phyloP scores from a whole-genome alignment of 2,113 vertebrate species.

The Lamprotornis superbus region DNA sequence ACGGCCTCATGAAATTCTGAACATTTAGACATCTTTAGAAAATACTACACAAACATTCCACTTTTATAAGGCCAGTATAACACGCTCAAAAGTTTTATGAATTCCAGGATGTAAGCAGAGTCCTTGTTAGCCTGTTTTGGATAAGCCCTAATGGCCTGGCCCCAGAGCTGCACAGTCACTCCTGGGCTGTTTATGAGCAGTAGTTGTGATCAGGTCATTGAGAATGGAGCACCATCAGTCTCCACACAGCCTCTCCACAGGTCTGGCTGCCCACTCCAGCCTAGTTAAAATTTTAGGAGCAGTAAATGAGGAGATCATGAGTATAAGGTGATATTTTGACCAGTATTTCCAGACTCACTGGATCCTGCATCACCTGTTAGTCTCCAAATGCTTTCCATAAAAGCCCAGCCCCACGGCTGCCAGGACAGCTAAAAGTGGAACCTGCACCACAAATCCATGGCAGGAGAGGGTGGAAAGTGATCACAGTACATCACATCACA shows the following conservation, averaged over 20 bases:
- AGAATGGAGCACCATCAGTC: slow-evolving; percentile 6
- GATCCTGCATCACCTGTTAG: not conserved
- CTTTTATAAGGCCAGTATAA: slow-evolving; percentile 70
- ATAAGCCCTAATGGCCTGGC: slow-evolving; percentile 62
- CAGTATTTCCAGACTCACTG: not conserved
- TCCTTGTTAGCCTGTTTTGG: slow-evolving; percentile 66
- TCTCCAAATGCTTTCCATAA: slow-evolving; percentile 37
- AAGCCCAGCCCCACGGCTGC: not conserved
- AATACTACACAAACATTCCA: slow-evolving; percentile 53
- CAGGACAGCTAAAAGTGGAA: not conserved
- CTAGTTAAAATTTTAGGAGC: slow-evolving; percentile 28
- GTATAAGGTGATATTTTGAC: slow-evolving; percentile 24
- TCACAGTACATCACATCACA: not conserved
- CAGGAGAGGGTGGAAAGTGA: not conserved
- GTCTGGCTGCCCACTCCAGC: not conserved
- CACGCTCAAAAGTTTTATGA: slow-evolving; percentile 69
- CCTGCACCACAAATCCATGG: not conserved
- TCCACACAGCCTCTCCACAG: not conserved
- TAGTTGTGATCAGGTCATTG: slow-evolving; percentile 40
- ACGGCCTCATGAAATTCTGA: slow-evolving; percentile 65
- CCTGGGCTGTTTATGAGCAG: slow-evolving; percentile 62
- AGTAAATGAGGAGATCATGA: slow-evolving; percentile 9
- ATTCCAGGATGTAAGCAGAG: slow-evolving; percentile 75
- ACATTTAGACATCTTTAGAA: slow-evolving; percentile 60
- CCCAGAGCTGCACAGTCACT: slow-evolving; percentile 63